These are phyloP conservation scores for Samia ricini DNA, from an alignment of 1,140 invertebrate genomes.

Conservation along the genomic window DNA sequence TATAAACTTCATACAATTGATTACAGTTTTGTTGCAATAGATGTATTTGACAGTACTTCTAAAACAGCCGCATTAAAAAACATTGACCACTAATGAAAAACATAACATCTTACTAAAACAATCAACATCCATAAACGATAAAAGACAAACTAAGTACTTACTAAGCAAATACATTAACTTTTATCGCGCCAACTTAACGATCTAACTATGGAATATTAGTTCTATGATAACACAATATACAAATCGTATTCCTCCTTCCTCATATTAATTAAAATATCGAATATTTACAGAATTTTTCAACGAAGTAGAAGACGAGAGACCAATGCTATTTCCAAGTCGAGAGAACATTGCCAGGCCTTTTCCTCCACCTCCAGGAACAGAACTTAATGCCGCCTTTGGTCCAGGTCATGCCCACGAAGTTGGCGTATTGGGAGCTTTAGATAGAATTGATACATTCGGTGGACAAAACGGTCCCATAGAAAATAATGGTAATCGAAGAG, in stretches of 20 bases:
- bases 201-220: no score
- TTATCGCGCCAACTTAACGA: no score
- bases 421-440: constrained; percentile 16
- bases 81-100: no score
- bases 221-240: no score
- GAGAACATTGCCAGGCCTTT: constrained; percentile 38
- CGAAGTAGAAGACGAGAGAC: constrained; percentile 54
- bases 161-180: no score
- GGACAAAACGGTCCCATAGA: constrained; percentile 14
- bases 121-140: no score
- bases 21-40: no score
- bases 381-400: constrained; percentile 50
- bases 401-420: constrained; percentile 18
- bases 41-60: no score
- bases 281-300: constrained; percentile 54
- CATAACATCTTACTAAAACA: no score
- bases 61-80: no score
- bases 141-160: no score
- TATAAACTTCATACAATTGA: no score
- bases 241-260: neutral
- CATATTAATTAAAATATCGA: neutral
- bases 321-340: constrained; percentile 37
- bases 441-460: constrained; percentile 39
- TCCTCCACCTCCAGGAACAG: constrained; percentile 28
- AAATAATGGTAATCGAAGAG: constrained; percentile 21